phyloP scores from a whole-genome alignment of 2,113 vertebrate species.

The Cochlearius cochlearius region DNA sequence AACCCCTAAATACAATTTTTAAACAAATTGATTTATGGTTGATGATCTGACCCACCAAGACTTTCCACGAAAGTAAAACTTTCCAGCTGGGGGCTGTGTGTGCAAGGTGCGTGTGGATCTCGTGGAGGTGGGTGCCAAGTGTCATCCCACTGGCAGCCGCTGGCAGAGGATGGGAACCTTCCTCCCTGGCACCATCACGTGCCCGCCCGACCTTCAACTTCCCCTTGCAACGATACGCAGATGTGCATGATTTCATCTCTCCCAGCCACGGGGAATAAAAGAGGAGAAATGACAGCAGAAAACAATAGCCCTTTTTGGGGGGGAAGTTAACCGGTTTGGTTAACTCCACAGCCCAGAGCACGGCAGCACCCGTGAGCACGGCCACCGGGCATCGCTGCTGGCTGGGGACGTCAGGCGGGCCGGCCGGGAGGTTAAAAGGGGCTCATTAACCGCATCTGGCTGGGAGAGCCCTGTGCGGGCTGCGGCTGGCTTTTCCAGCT shows the following conservation, averaged over 20 bases:
- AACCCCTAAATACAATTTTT: neutral
- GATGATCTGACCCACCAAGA: neutral
- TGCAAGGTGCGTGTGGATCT: fast-evolving
- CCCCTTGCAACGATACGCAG: neutral
- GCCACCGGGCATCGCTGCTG: fast-evolving
- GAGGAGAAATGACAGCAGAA: neutral
- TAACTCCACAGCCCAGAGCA: neutral
- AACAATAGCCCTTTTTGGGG: neutral
- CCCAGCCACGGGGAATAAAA: neutral
- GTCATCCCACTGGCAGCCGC: neutral
- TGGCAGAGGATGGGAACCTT: neutral
- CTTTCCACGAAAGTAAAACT: neutral
- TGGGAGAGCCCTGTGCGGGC: neutral
- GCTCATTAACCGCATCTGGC: neutral
- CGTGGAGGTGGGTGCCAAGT: neutral
- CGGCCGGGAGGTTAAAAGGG: neutral
- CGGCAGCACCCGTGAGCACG: fast-evolving
- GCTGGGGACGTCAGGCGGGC: fast-evolving
- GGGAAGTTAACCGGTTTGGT: neutral
- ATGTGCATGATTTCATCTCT: neutral
- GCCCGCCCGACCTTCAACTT: neutral
- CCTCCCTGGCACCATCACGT: fast-evolving
- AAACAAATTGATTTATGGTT: neutral
- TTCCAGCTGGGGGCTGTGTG: neutral
- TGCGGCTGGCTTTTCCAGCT: neutral